phyloP scores from a whole-genome alignment of 2,113 vertebrate species.

The Nothocercus julius region DNA sequence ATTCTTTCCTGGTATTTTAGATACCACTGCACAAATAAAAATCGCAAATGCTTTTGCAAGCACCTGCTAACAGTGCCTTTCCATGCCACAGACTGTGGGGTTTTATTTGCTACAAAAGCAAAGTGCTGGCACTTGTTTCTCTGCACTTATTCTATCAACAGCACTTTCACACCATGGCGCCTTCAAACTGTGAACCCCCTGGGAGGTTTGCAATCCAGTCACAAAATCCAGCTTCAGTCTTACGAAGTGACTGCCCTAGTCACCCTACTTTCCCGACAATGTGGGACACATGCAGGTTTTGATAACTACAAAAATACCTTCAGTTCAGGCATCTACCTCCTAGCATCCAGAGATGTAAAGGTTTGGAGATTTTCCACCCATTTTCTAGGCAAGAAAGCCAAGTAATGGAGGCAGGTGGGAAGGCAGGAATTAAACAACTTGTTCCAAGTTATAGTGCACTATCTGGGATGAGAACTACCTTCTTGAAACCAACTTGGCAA shows the following conservation, averaged over 20 bases:
- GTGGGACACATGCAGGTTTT: neutral
- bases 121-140: neutral
- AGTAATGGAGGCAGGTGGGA: neutral
- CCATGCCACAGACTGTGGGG: neutral
- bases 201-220: neutral
- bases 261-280: neutral
- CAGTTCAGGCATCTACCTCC: neutral
- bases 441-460: neutral
- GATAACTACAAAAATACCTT: neutral
- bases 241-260: neutral
- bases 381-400: neutral
- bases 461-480: neutral
- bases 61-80: neutral
- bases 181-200: neutral
- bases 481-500: neutral
- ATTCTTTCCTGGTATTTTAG: neutral
- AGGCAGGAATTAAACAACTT: neutral
- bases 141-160: neutral
- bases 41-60: neutral
- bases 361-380: fast-evolving
- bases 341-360: neutral
- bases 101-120: neutral
- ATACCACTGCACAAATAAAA: neutral
- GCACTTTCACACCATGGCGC: neutral
- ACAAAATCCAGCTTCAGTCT: neutral